phyloP scores from a whole-genome alignment of 2,888 invertebrate species.

The Stenodema calcarata region DNA sequence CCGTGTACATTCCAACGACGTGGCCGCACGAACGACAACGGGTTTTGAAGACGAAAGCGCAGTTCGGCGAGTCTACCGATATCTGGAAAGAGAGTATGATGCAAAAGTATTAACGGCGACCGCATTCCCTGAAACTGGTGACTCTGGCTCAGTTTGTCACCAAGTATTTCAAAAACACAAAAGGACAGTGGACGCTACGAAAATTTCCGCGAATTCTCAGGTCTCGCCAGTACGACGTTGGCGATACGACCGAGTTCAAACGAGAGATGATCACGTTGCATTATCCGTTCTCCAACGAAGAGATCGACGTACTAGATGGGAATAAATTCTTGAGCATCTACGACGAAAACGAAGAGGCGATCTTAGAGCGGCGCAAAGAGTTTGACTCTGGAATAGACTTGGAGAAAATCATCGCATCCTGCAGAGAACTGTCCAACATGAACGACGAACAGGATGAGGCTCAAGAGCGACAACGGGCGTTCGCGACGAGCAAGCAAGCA shows the following conservation, averaged over 20 bases:
- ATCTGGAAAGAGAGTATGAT: conserved; percentile 58
- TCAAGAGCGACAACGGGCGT: conserved; percentile 18
- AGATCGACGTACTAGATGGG: conserved; percentile 46
- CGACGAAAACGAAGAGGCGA: neutral
- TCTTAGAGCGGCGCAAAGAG: neutral
- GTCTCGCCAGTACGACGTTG: neutral
- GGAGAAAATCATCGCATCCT: neutral
- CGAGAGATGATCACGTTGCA: neutral
- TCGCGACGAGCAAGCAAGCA: neutral
- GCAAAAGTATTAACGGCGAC: conserved; percentile 27
- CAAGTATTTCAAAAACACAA: neutral
- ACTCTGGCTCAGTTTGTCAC: conserved; percentile 5
- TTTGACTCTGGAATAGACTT: conserved; percentile 8
- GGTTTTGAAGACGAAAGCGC: conserved; percentile 58
- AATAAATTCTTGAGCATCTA: neutral
- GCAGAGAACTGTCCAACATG: neutral
- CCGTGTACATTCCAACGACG: conserved; percentile 47
- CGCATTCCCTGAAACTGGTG: neutral
- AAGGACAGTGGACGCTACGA: neutral
- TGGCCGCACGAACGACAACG: conserved; percentile 59
- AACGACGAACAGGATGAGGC: conserved; percentile 27
- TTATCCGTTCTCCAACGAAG: conserved; percentile 5
- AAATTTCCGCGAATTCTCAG: neutral
- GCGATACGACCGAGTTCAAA: neutral
- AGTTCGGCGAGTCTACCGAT: conserved; percentile 59